Evolutionary conservation across 2,888 invertebrate genomes (phyloP).

Genomic region (Acrobasis suavella): DNA sequence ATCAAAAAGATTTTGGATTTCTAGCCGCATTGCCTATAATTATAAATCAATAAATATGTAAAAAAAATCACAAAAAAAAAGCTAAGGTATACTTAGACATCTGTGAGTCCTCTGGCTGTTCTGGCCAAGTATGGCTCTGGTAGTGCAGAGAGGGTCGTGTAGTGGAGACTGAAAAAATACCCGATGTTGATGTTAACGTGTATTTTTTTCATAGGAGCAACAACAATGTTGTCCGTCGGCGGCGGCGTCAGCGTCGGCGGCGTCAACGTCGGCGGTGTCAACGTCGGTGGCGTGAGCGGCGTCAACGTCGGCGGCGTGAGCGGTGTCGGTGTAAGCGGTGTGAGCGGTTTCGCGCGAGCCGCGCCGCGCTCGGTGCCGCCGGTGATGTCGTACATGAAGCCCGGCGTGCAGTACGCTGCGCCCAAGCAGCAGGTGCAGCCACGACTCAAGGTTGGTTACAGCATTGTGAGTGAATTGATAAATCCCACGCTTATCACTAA

Average conservation of each 20-base stretch:
- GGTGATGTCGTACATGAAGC: conserved; percentile 75
- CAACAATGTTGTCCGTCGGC: conserved; percentile 77
- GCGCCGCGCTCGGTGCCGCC: conserved; percentile 64
- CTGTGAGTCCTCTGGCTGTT: too few relatives aligned
- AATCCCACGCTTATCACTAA: too few relatives aligned
- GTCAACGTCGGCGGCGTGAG: conserved; percentile 72
- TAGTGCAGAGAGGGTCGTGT: too few relatives aligned
- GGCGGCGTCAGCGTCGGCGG: conserved; percentile 66
- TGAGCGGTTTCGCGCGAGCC: conserved; percentile 62
- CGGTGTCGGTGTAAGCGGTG: conserved; percentile 49
- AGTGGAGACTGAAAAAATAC: too few relatives aligned
- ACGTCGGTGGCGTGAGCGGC: conserved; percentile 70
- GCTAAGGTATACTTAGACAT: too few relatives aligned
- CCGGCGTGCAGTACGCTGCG: conserved; percentile 65
- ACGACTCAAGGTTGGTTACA: conserved; percentile 71
- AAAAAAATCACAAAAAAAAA: too few relatives aligned
- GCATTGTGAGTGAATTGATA: conserved; percentile 1
- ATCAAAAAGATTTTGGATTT: too few relatives aligned
- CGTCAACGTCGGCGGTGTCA: conserved; percentile 62
- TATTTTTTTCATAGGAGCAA: conserved; percentile 48
- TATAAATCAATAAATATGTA: too few relatives aligned
- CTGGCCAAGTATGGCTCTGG: too few relatives aligned
- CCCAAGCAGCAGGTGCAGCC: conserved; percentile 63
- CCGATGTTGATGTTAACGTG: too few relatives aligned
- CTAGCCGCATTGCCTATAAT: too few relatives aligned